phyloP scores from a whole-genome alignment of 2,888 invertebrate genomes.

The Elmis aenea region DNA sequence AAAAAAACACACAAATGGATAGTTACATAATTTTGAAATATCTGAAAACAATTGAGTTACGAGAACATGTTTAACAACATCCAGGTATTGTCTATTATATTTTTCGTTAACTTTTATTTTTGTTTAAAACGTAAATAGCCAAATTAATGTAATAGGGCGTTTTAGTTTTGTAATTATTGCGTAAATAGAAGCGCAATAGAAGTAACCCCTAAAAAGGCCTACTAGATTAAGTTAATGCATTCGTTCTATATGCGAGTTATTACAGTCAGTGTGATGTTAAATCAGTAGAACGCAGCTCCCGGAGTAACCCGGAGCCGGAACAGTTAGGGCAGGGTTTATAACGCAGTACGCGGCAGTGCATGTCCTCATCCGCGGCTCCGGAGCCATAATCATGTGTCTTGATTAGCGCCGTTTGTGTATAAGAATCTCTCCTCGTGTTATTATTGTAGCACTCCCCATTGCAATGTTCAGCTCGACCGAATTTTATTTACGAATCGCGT shows the following conservation, averaged over 20 bases:
- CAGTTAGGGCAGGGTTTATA: conserved; percentile 35
- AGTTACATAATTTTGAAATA: too few relatives aligned
- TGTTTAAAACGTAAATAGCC: too few relatives aligned
- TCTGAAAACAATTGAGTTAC: too few relatives aligned
- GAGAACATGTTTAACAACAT: too few relatives aligned
- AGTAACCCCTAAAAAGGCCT: too few relatives aligned
- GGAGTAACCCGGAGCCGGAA: conserved; percentile 22
- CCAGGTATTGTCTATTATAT: too few relatives aligned
- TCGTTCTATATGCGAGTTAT: conserved; percentile 21
- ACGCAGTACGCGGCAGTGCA: conserved; percentile 37
- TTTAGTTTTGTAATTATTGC: too few relatives aligned
- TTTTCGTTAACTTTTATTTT: too few relatives aligned
- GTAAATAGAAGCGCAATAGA: too few relatives aligned
- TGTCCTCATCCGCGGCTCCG: conserved; percentile 38
- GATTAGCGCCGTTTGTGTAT: conserved; percentile 48
- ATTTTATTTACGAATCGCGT: too few relatives aligned
- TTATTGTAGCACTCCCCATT: conserved; percentile 33
- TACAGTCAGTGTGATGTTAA: conserved; percentile 18
- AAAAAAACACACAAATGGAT: too few relatives aligned
- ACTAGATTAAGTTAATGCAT: conserved; percentile 22
- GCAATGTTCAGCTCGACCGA: conserved; percentile 25
- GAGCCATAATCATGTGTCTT: conserved; percentile 48
- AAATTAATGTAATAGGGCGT: too few relatives aligned
- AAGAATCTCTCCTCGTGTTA: conserved; percentile 41
- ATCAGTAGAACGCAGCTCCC: conserved; percentile 20